Conservation (phyloP, 2,888 invertebrate genomes). For the Tinea trinotella region DNA sequence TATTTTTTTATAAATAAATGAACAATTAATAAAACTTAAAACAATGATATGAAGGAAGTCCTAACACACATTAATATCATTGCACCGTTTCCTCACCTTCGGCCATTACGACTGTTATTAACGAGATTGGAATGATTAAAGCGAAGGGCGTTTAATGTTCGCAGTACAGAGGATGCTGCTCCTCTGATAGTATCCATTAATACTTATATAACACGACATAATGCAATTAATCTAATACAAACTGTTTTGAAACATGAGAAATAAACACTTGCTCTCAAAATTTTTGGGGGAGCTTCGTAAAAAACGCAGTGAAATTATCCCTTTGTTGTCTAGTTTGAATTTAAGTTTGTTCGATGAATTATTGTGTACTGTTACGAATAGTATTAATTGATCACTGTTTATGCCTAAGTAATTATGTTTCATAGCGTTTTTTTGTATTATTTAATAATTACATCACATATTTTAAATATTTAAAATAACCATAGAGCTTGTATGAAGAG, state of each 20-base stretch:
- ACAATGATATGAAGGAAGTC: no score
- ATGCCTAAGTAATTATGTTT: no score
- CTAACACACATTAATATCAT: no score
- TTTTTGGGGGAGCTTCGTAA: conserved; percentile 31
- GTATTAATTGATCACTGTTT: no score
- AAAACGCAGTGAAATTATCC: conserved; percentile 34
- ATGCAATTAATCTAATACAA: conserved; percentile 60
- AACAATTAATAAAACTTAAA: no score
- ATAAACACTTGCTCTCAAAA: conserved; percentile 45
- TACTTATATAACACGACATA: conserved; percentile 64
- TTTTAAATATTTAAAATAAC: no score
- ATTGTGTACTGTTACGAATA: not conserved
- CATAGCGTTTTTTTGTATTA: no score
- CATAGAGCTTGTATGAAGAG: no score
- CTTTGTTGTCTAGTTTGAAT: conserved; percentile 1
- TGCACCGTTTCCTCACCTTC: no score
- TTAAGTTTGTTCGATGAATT: no score
- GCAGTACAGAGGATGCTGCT: conserved; percentile 18
- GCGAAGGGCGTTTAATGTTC: conserved; percentile 39
- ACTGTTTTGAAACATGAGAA: conserved; percentile 60
- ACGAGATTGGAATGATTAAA: conserved; percentile 60
- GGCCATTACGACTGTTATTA: conserved; percentile 37
- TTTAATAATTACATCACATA: no score
- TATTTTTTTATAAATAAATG: no score
- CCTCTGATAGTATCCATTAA: conserved; percentile 53